Conservation (phyloP, 1,140 invertebrate species). For the Aphelenchoides fujianensis region DNA sequence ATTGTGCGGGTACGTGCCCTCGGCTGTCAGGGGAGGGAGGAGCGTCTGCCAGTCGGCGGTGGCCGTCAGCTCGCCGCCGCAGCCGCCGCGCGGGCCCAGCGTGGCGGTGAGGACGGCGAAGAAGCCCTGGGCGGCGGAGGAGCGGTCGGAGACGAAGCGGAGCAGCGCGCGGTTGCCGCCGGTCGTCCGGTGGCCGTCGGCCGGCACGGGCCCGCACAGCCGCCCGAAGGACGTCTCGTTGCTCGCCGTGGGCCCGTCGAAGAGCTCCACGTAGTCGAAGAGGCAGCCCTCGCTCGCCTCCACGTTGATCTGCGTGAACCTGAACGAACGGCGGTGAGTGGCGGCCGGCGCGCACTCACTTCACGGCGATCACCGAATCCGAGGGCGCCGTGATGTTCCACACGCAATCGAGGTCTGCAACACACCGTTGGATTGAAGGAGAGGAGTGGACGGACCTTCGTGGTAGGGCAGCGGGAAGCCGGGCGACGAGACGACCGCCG, state of each 20-base stretch:
- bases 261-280: constrained; percentile 57
- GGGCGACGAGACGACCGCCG: constrained; percentile 61
- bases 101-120: constrained; percentile 49
- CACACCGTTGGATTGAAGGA: too few relatives aligned
- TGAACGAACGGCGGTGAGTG: constrained; percentile 17
- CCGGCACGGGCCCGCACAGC: constrained; percentile 35
- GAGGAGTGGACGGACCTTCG: too few relatives aligned
- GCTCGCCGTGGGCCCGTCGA: constrained; percentile 41
- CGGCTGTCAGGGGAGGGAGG: constrained; percentile 27
- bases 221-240: constrained; percentile 28
- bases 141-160: constrained; percentile 51
- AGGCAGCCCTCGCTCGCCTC: constrained; percentile 40
- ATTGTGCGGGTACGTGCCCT: constrained; percentile 42
- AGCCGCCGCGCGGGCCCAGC: constrained; percentile 48
- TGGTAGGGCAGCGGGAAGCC: constrained; percentile 65
- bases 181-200: constrained; percentile 32
- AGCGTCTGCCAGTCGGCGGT: constrained; percentile 46
- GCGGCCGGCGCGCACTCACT: constrained; percentile 33
- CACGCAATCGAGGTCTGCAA: constrained; percentile 64
- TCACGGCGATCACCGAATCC: constrained; percentile 56
- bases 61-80: constrained; percentile 53
- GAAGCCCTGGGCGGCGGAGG: constrained; percentile 45
- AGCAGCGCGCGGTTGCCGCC: constrained; percentile 37
- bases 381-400: constrained; percentile 63
- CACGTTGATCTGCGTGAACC: constrained; percentile 48